Conservation (phyloP, 2,797 vertebrate genomes). For the Pangasius macronema region DNA sequence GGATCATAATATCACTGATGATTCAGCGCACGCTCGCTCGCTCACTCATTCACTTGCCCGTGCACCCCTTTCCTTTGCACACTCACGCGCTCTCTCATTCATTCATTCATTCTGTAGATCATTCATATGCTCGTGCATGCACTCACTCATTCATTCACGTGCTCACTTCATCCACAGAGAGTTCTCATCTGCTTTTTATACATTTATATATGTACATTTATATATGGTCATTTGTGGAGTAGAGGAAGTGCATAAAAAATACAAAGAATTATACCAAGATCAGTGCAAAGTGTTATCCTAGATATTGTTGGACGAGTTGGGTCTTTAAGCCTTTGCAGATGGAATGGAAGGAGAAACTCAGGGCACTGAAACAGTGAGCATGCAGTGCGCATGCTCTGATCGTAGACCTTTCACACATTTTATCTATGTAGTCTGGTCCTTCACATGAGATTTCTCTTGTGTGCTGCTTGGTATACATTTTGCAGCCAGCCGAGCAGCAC, state of each 20-base stretch:
- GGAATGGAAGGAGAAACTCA: background rate
- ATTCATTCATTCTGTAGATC: conserved; percentile 20
- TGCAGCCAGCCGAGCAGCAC: conserved; percentile 43
- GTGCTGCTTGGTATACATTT: conserved; percentile 45
- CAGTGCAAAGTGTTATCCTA: background rate
- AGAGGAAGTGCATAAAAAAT: background rate
- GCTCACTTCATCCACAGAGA: background rate
- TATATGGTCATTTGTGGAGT: background rate
- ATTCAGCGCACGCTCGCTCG: conserved; percentile 61
- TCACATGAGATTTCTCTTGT: conserved; percentile 39
- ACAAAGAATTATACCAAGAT: background rate
- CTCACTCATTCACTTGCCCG: conserved; percentile 35
- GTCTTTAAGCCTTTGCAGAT: background rate
- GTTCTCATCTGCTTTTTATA: conserved; percentile 28
- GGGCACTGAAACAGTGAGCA: background rate
- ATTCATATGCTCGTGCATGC: conserved; percentile 18
- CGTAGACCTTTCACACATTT: conserved; percentile 12
- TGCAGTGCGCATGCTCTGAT: background rate
- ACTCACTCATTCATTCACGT: conserved; percentile 21
- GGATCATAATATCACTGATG: conserved; percentile 88
- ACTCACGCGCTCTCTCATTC: conserved; percentile 18
- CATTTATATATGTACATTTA: conserved; percentile 20
- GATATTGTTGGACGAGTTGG: background rate
- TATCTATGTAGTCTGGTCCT: conserved; percentile 33
- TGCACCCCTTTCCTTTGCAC: conserved; percentile 16